phyloP scores from a whole-genome alignment of 2,113 vertebrate genomes.

The Petromus typicus region DNA sequence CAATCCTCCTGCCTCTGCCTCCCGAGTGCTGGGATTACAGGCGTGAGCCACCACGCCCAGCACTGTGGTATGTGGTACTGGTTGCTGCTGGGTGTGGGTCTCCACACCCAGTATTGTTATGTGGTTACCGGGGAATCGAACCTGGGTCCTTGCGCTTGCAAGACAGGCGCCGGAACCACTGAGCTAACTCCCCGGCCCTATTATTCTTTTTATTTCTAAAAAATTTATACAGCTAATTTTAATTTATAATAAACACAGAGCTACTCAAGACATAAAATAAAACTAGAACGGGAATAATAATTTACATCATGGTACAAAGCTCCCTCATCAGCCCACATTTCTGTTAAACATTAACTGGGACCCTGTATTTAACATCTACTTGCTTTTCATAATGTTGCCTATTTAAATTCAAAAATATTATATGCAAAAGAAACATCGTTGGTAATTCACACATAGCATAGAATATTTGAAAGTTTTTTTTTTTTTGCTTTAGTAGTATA shows the following conservation, averaged over 20 bases:
- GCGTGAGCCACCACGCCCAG: no score
- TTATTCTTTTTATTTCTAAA: background rate
- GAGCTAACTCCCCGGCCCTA: no score
- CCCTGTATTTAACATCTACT: background rate
- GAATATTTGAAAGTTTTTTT: background rate
- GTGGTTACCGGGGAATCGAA: no score
- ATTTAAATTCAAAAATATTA: background rate
- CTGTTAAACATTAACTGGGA: background rate
- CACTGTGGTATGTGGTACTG: no score
- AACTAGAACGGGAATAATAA: background rate
- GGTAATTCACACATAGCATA: background rate
- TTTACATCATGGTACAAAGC: background rate
- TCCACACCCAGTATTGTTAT: no score
- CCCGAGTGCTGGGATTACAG: no score
- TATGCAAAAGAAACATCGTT: background rate
- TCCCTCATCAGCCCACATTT: background rate
- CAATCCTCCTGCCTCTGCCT: no score
- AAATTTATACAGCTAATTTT: background rate
- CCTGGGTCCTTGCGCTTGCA: no score
- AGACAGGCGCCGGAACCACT: no score
- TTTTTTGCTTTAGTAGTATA: background rate
- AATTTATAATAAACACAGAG: background rate
- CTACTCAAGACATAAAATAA: background rate
- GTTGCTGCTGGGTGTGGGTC: no score
- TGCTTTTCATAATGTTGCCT: background rate